Percentiles rank a stretch among this genome's conserved stretches.
Conservation (phyloP, 2,797 vertebrate genomes). For the Sylvia borin region DNA sequence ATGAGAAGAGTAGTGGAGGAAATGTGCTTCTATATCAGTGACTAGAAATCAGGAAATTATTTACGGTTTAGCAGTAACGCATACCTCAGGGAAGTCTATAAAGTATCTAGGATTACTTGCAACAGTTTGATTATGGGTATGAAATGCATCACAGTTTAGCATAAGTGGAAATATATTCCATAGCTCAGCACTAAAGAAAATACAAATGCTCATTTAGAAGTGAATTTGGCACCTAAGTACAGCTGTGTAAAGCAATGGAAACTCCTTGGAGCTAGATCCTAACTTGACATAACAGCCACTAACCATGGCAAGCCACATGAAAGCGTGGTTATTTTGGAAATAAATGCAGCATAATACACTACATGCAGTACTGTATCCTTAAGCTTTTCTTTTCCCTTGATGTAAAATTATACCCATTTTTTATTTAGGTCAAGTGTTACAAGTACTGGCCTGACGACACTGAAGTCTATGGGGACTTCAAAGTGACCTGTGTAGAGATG, state of each 20-base stretch:
- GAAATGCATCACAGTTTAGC: slow-evolving; percentile 5
- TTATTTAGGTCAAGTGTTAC: slow-evolving; percentile 94
- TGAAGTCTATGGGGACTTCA: slow-evolving; percentile 97
- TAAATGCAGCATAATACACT: neutral
- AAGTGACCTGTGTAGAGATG: slow-evolving; percentile 95
- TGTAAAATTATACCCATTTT: neutral
- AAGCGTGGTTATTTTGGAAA: neutral
- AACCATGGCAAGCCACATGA: neutral
- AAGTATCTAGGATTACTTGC: neutral
- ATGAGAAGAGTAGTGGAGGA: neutral
- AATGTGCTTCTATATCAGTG: neutral
- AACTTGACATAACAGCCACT: neutral
- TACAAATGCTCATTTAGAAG: neutral
- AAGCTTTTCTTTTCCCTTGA: neutral
- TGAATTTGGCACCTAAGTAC: neutral
- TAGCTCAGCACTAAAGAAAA: slow-evolving; percentile 16
- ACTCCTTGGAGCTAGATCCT: neutral
- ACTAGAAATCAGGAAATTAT: slow-evolving; percentile 25
- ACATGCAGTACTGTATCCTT: neutral
- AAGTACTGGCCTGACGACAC: slow-evolving; percentile 99
- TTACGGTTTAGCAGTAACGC: neutral
- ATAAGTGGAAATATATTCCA: neutral
- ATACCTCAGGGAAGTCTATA: neutral
- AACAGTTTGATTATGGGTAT: neutral
- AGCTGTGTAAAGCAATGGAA: neutral